phyloP scores from a whole-genome alignment of 2,888 invertebrate species.

The Pristionchus fissidentatus region DNA sequence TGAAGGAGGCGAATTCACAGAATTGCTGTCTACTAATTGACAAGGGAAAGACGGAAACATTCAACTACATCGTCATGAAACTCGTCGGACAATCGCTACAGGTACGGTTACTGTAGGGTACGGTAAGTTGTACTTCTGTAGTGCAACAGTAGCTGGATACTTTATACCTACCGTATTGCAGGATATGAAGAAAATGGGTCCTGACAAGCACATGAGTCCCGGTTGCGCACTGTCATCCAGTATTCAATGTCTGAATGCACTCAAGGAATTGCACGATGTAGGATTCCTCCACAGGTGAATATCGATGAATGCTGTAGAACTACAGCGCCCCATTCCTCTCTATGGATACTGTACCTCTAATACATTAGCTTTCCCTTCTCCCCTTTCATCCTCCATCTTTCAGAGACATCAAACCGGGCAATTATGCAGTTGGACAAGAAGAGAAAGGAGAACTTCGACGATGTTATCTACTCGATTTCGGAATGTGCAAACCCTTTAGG shows the following conservation, averaged over 20 bases:
- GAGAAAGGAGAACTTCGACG: slow-evolving; percentile 43
- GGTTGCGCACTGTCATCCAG: slow-evolving; percentile 24
- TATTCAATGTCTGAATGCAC: slow-evolving; percentile 33
- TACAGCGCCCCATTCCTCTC: not conserved
- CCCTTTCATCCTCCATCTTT: too few relatives aligned
- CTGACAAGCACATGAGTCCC: slow-evolving; percentile 43
- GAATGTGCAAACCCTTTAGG: slow-evolving; percentile 43
- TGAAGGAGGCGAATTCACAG: slow-evolving; percentile 31
- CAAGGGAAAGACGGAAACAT: slow-evolving; percentile 30
- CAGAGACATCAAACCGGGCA: slow-evolving; percentile 47
- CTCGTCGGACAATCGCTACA: slow-evolving; percentile 33
- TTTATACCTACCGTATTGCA: not conserved
- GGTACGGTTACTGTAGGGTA: slow-evolving; percentile 2
- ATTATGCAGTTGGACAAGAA: slow-evolving; percentile 35
- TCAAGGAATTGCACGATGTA: slow-evolving; percentile 35
- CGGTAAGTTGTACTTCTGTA: not conserved
- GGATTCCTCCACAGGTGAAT: slow-evolving; percentile 38
- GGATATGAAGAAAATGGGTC: slow-evolving; percentile 47
- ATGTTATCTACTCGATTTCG: slow-evolving; percentile 42
- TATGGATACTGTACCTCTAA: too few relatives aligned
- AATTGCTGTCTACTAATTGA: slow-evolving; percentile 39
- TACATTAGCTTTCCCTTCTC: too few relatives aligned
- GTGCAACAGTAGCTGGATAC: not conserved
- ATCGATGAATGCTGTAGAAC: too few relatives aligned
- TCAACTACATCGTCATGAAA: slow-evolving; percentile 45